Evolutionary conservation across 2,113 vertebrate species (phyloP).

Genomic region (Dicrurus megarhynchus): DNA sequence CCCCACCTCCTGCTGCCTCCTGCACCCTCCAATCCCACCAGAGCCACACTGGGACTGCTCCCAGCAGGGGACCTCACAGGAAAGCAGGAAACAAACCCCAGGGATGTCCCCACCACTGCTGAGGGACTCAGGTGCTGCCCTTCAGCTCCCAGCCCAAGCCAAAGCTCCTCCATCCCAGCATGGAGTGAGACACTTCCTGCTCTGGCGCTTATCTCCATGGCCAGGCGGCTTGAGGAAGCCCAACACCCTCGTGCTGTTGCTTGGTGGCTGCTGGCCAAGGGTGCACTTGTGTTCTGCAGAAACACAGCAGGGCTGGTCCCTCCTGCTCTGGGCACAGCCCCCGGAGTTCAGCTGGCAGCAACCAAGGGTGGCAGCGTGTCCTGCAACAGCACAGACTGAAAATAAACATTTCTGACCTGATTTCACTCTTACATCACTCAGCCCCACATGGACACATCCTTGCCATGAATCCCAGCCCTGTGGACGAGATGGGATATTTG

Average conservation of each 20-base stretch:
- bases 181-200: background rate
- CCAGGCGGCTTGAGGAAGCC: slow-evolving; percentile 37
- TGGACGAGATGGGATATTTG: accelerated
- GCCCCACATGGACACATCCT: accelerated
- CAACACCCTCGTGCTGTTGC: background rate
- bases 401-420: background rate
- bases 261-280: background rate
- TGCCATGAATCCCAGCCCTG: background rate
- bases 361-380: accelerated
- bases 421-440: accelerated
- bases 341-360: accelerated
- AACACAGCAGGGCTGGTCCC: accelerated
- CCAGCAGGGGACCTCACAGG: accelerated
- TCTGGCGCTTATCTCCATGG: background rate
- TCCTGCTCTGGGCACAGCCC: accelerated
- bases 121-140: background rate
- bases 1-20: background rate
- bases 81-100: background rate
- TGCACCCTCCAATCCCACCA: background rate
- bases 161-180: background rate
- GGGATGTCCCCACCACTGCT: background rate
- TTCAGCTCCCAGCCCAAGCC: background rate
- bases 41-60: accelerated
- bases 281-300: background rate
- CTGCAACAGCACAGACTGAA: accelerated